Conservation (phyloP, 2,113 vertebrate genomes). For the Petrocephalus microphthalmus region DNA sequence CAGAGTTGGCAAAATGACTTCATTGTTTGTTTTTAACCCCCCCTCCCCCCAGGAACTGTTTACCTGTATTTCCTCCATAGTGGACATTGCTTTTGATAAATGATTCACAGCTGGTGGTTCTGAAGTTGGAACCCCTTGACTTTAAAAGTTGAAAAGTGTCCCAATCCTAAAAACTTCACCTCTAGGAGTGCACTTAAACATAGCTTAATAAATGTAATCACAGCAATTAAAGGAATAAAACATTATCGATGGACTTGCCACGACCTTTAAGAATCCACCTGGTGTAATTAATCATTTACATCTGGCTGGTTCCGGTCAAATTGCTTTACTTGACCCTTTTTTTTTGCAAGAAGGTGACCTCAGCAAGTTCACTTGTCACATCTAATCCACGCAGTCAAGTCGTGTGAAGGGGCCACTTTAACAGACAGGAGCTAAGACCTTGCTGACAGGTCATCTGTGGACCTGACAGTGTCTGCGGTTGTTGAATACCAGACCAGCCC, state of each 20-base stretch:
- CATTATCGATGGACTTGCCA: not conserved
- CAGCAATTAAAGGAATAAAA: not conserved
- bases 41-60: not conserved
- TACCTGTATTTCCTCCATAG: not conserved
- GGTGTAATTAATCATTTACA: not conserved
- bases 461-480: not conserved
- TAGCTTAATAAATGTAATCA: not conserved
- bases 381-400: not conserved
- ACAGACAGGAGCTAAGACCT: not conserved
- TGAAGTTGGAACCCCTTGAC: not conserved
- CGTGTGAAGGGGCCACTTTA: not conserved
- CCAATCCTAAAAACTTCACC: not conserved
- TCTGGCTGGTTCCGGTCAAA: not conserved
- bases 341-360: not conserved
- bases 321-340: not conserved
- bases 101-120: not conserved
- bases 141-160: not conserved
- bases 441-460: not conserved
- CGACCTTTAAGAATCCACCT: not conserved
- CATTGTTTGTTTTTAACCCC: not conserved
- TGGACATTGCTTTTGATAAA: not conserved
- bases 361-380: not conserved
- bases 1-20: not conserved
- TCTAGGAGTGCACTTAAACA: not conserved
- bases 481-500: not conserved